phyloP scores from a whole-genome alignment of 2,888 invertebrate genomes.

The Cordilura impudica region DNA sequence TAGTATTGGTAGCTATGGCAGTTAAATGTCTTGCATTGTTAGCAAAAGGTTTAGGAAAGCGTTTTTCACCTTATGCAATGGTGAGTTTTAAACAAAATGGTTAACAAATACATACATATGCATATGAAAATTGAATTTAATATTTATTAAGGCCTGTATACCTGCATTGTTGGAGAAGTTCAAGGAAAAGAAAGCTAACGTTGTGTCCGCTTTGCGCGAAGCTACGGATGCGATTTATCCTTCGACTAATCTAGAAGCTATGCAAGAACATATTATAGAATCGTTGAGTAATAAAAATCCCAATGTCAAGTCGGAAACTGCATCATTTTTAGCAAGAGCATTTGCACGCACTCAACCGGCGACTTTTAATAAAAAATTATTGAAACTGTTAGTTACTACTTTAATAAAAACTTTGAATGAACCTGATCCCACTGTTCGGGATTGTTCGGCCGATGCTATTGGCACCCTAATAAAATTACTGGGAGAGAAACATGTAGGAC shows the following conservation, averaged over 20 bases:
- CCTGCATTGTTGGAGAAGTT: conserved; percentile 94
- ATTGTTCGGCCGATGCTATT: conserved; percentile 94
- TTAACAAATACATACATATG: background rate
- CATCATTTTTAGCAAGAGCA: conserved; percentile 89
- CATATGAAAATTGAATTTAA: background rate
- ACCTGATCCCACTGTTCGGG: conserved; percentile 92
- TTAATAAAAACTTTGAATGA: conserved; percentile 84
- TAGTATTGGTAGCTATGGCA: conserved; percentile 92
- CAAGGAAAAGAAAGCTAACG: conserved; percentile 96
- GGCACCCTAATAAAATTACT: conserved; percentile 96
- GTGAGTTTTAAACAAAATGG: too few species aligned
- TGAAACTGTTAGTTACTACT: conserved; percentile 88
- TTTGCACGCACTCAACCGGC: conserved; percentile 89
- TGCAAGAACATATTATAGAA: conserved; percentile 90
- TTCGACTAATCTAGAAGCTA: conserved; percentile 89
- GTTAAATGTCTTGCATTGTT: conserved; percentile 89
- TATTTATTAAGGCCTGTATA: conserved; percentile 80
- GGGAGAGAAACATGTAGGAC: conserved; percentile 92
- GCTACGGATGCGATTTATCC: conserved; percentile 92
- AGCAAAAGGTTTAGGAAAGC: conserved; percentile 91
- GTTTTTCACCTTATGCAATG: conserved; percentile 90
- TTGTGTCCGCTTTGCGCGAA: conserved; percentile 91
- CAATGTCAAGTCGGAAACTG: conserved; percentile 91
- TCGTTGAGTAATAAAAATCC: conserved; percentile 96
- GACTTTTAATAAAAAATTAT: conserved; percentile 91